These are phyloP conservation scores for Helarctos malayanus DNA, from an alignment of 2,797 vertebrate genomes.

Conservation along the genomic window DNA sequence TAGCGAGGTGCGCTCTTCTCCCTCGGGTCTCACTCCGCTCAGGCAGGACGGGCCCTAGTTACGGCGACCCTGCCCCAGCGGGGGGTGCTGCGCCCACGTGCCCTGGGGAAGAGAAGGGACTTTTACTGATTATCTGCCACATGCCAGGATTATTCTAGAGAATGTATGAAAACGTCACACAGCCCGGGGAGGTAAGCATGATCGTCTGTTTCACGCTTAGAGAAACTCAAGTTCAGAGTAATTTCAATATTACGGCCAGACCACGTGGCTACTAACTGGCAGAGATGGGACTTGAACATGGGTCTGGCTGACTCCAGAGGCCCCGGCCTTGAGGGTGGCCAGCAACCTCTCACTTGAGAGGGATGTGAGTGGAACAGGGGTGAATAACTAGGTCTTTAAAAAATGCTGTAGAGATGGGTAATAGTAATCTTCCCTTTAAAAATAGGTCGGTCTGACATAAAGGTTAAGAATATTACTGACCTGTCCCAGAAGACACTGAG, in stretches of 20 bases:
- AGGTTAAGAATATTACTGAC: constrained; percentile 91
- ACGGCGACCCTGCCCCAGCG: rapidly evolving
- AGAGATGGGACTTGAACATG: not conserved
- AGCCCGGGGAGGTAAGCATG: not conserved
- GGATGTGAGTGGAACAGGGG: not conserved
- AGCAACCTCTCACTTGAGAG: not conserved
- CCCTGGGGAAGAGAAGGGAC: not conserved
- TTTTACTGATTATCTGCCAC: not conserved
- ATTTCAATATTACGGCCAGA: not conserved
- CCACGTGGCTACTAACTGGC: not conserved
- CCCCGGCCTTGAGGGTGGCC: not conserved
- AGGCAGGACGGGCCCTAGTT: not conserved
- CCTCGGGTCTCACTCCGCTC: not conserved
- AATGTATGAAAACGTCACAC: not conserved
- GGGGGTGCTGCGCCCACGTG: not conserved
- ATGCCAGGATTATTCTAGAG: not conserved
- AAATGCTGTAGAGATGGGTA: not conserved
- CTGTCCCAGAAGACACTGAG: constrained; percentile 88
- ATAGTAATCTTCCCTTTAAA: constrained; percentile 55
- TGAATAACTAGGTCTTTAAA: not conserved
- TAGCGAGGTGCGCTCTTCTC: not conserved
- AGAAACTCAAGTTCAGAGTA: not conserved
- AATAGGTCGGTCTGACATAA: constrained; percentile 88
- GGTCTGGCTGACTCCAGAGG: not conserved
- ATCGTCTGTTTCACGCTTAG: not conserved